These are phyloP conservation scores for Allophyes oxyacanthae DNA, from an alignment of 2,888 invertebrate species.

Conservation along the genomic window DNA sequence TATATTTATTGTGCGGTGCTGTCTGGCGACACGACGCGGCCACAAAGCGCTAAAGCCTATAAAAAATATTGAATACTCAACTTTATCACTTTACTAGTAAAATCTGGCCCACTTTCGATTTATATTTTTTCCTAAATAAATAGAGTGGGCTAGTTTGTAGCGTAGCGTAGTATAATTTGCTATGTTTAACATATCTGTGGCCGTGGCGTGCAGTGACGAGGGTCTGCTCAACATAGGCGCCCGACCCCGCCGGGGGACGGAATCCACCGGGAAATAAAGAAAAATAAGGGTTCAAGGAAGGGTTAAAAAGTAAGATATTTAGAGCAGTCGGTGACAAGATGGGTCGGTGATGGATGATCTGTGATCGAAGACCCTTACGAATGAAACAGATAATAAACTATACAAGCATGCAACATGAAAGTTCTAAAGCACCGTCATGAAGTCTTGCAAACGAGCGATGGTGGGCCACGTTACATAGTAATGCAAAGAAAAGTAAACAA, in stretches of 20 bases:
- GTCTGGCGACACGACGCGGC: no score
- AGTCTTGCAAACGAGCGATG: background rate
- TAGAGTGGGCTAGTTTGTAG: slow-evolving; percentile 4
- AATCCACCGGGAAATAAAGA: slow-evolving; percentile 15
- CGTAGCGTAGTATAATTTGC: slow-evolving; percentile 31
- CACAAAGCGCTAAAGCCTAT: no score
- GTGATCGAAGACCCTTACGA: background rate
- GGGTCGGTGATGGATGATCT: slow-evolving; percentile 30
- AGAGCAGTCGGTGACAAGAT: slow-evolving; percentile 14
- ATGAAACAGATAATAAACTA: background rate
- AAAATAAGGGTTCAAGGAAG: slow-evolving; percentile 34
- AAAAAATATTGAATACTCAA: no score
- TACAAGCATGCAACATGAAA: background rate
- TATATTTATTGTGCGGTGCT: no score
- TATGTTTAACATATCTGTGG: slow-evolving; percentile 37
- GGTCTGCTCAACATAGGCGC: slow-evolving; percentile 20
- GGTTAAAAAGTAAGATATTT: slow-evolving; percentile 28
- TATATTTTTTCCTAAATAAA: slow-evolving; percentile 5
- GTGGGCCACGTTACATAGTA: no score
- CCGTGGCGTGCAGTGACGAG: slow-evolving; percentile 34
- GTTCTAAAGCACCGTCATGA: no score
- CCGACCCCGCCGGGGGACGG: background rate
- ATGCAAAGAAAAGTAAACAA: no score
- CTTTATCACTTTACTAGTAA: no score
- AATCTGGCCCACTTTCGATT: no score